phyloP scores from a whole-genome alignment of 2,113 vertebrate genomes.

The Gallinago undulata region DNA sequence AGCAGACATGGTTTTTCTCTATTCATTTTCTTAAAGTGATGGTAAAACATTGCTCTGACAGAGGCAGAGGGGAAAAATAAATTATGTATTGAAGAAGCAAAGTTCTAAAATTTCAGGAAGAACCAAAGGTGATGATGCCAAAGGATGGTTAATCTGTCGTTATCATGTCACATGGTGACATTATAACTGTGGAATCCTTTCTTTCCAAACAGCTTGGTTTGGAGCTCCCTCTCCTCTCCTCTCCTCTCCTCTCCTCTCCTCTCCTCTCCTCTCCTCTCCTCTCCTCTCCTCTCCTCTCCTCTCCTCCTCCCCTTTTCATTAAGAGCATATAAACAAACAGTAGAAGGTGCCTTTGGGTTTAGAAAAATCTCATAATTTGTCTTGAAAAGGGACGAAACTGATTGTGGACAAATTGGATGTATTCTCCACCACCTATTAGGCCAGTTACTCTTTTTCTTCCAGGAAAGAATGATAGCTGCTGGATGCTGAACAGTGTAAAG shows the following conservation, averaged over 20 bases:
- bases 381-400: not conserved
- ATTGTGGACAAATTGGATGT: not conserved
- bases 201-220: not conserved
- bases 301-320: not conserved
- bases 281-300: no score
- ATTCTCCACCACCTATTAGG: not conserved
- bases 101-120: not conserved
- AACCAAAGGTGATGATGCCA: not conserved
- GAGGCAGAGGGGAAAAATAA: not conserved
- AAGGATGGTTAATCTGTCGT: not conserved
- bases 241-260: no score
- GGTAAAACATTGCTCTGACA: not conserved
- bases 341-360: not conserved
- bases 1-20: not conserved
- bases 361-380: not conserved
- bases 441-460: not conserved
- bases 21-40: not conserved
- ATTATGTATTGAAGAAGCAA: not conserved
- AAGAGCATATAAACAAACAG: not conserved
- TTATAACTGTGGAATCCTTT: not conserved
- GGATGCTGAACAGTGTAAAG: not conserved
- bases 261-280: no score
- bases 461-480: not conserved
- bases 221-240: not conserved
- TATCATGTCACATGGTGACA: no score